Evolutionary conservation across 2,797 vertebrate species (phyloP).

Genomic region (Coendou prehensilis): DNA sequence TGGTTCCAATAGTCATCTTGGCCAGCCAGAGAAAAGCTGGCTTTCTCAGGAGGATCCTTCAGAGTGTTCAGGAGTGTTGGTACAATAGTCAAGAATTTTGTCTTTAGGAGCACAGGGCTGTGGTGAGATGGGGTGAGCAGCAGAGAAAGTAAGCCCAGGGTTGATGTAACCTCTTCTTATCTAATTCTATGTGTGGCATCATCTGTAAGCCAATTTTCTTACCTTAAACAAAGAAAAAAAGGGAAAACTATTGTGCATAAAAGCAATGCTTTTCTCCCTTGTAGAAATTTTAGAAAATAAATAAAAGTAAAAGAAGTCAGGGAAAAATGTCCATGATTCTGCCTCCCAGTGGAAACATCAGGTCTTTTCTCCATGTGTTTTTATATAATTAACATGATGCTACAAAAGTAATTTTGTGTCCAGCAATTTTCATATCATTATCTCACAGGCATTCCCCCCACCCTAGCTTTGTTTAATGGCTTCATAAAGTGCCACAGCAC

Average conservation of each 20-base stretch:
- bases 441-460: background rate
- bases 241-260: background rate
- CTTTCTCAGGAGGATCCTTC: background rate
- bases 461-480: background rate
- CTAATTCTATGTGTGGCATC: background rate
- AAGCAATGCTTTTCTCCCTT: background rate
- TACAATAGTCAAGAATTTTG: background rate
- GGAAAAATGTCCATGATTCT: background rate
- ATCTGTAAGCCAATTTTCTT: conserved; percentile 1
- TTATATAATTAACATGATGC: background rate
- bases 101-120: background rate
- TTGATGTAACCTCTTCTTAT: background rate
- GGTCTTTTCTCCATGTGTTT: background rate
- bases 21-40: background rate
- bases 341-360: background rate
- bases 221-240: background rate
- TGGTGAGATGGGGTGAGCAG: background rate
- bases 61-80: background rate
- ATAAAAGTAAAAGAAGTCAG: background rate
- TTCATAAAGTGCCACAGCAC: background rate
- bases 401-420: background rate
- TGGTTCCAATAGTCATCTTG: background rate
- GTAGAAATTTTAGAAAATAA: background rate
- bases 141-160: background rate
- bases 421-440: background rate